Conservation (phyloP, 2,888 invertebrate species). For the Agrilus cyanescens region DNA sequence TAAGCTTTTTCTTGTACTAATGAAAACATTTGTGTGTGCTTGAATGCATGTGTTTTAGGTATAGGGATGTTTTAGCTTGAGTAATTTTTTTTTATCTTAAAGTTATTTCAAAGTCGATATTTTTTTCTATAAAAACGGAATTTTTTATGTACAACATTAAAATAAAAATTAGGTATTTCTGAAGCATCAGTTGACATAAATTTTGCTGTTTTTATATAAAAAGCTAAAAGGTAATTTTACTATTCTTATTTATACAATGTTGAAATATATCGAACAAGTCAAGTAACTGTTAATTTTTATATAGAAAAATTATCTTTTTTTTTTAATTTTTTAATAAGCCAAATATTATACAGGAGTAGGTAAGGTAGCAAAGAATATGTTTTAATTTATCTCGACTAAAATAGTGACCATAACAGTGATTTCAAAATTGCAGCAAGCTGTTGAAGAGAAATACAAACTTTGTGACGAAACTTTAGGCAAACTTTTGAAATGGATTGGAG, state of each 20-base stretch:
- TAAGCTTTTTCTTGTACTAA: slow-evolving; percentile 24
- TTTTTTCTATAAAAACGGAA: not conserved
- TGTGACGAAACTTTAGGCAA: slow-evolving; percentile 80
- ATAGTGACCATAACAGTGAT: not conserved
- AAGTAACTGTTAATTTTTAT: not conserved
- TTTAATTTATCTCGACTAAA: not conserved
- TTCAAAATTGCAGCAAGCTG: slow-evolving; percentile 67
- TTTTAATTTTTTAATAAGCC: not conserved
- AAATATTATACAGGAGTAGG: too few relatives aligned
- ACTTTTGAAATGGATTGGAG: slow-evolving; percentile 76
- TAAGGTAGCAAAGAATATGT: not conserved
- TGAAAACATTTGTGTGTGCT: slow-evolving; percentile 27
- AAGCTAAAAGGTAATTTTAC: too few relatives aligned
- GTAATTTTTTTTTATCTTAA: not conserved
- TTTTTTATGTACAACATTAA: not conserved
- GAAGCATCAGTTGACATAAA: too few relatives aligned
- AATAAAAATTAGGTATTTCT: not conserved
- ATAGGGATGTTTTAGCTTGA: slow-evolving; percentile 25
- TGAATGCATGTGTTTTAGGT: slow-evolving; percentile 35
- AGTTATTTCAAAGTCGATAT: not conserved
- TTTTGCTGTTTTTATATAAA: too few relatives aligned
- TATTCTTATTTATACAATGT: too few relatives aligned
- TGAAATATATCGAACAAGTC: too few relatives aligned
- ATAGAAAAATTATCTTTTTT: not conserved
- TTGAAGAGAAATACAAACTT: slow-evolving; percentile 85